Conservation (phyloP, 2,113 vertebrate species). For the Rhabdomys dilectus region DNA sequence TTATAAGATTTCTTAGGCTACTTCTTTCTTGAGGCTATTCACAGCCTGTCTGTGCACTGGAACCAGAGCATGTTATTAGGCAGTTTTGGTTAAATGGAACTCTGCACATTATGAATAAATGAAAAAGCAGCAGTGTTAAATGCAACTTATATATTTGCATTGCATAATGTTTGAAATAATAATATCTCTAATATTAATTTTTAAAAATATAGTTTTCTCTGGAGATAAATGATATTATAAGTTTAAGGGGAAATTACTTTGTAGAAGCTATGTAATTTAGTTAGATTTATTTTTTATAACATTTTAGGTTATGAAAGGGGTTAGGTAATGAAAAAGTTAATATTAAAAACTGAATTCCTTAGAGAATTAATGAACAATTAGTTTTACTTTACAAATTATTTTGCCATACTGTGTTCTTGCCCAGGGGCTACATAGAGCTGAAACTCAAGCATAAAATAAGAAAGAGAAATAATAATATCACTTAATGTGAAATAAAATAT, state of each 20-base stretch:
- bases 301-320: not conserved
- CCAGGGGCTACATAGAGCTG: not conserved
- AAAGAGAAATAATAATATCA: not conserved
- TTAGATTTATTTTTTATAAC: conserved; percentile 54
- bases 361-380: conserved; percentile 11
- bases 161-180: not conserved
- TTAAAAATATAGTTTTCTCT: not conserved
- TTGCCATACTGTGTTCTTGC: not conserved
- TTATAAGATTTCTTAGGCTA: conserved; percentile 14
- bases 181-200: not conserved
- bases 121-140: not conserved
- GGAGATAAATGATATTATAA: not conserved
- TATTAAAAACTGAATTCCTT: conserved; percentile 55
- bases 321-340: conserved; percentile 45
- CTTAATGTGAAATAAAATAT: conserved; percentile 29
- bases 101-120: not conserved
- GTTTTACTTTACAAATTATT: conserved; percentile 58
- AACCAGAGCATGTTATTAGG: not conserved
- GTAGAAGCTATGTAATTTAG: conserved; percentile 1
- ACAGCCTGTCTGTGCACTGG: not conserved
- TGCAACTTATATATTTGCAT: not conserved
- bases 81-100: not conserved
- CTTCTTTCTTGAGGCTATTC: not conserved
- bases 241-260: conserved; percentile 29
- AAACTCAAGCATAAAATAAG: conserved; percentile 28